Evolutionary conservation across 2,113 vertebrate genomes (phyloP), one percentile per base, ranked within the genome.

Genomic region (Todiramphus saurophagus): DNA sequence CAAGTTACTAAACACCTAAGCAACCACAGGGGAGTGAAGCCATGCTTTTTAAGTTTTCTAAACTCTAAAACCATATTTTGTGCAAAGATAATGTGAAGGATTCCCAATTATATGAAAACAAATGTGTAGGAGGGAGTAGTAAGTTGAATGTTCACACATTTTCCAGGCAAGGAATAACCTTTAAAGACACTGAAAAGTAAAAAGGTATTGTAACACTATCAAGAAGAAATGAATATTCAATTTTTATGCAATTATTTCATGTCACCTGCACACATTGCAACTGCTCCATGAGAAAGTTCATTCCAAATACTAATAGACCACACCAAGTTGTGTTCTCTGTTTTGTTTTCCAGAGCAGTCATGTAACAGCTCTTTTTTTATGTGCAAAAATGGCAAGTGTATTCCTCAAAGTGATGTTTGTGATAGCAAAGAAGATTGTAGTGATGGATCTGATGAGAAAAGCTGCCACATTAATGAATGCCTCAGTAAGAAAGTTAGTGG

Each of bases 291-390:
- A 70, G 20, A 92, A 74, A 60, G 30, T 20, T 27, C 3, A 33
- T 83, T 59, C 44, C 18, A 79, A 56, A 44, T 81, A 35, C 35
- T 60, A 39, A 63, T 48, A 68, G 70, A 75, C 92, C 48, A 92
- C 77, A 78, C 91, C 48, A 92, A 79, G 90, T 81, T 92, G 77
- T 95, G 35, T 97, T 94, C 88, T 89, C 79, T 95, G 95, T 96
- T 86, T 93, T 94, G 88, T 88, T 96, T 98, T 98, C 86, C 98
- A 99, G 99, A 99, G 98, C 99, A 99, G 98, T 97, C 99, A 97
- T 99, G 99, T 98, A 99, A 99, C 82, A 98, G 98, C 96, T 99
- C 99, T 94, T 99, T 99, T 98, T 99, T 99, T 98, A 99, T 99
- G 98, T 99, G 99, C 96, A 99, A 99, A 98, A 99, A 99, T 94